A percentile compares a stretch with the other conserved stretches of the same genome.
These are phyloP conservation scores for Drosophila guanche DNA, from an alignment of 1,140 invertebrate genomes.

Conservation along the genomic window DNA sequence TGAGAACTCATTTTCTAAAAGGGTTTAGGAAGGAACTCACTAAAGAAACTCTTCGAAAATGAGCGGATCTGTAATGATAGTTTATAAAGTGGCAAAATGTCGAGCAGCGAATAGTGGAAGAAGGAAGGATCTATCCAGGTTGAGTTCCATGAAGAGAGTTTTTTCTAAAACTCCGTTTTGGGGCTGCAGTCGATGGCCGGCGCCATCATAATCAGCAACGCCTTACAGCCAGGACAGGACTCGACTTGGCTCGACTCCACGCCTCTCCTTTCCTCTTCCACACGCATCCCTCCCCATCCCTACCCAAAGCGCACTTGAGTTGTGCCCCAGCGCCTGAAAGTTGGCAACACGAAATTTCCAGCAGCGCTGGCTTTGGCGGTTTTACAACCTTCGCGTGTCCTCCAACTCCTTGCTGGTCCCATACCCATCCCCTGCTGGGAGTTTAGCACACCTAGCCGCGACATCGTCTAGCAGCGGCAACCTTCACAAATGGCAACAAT, in stretches of 20 bases:
- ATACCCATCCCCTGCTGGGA: slow-evolving; percentile 10
- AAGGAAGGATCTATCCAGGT: no score
- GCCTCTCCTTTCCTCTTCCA: background rate
- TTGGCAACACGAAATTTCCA: slow-evolving; percentile 73
- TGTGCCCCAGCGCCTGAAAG: slow-evolving; percentile 70
- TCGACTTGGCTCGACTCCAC: no score
- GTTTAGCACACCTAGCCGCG: slow-evolving; percentile 63
- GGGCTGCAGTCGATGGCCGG: slow-evolving; percentile 65
- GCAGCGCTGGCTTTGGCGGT: slow-evolving; percentile 66
- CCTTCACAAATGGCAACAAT: slow-evolving; percentile 79
- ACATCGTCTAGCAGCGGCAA: slow-evolving; percentile 70
- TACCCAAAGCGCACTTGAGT: slow-evolving; percentile 77
- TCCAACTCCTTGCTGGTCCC: slow-evolving; percentile 26
- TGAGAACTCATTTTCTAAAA: slow-evolving; percentile 43
- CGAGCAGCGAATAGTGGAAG: no score
- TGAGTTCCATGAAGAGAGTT: no score
- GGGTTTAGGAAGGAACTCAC: slow-evolving; percentile 21
- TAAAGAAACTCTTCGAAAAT: background rate
- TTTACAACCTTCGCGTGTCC: slow-evolving; percentile 74
- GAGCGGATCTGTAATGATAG: no score
- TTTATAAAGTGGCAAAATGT: no score
- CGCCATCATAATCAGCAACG: slow-evolving; percentile 71
- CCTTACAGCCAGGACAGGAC: slow-evolving; percentile 33
- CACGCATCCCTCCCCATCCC: slow-evolving; percentile 19
- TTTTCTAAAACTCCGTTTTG: slow-evolving; percentile 13